Percentiles rank a stretch among this genome's conserved stretches.
Conservation (phyloP, 1,140 invertebrate genomes). For the Riptortus pedestris region DNA sequence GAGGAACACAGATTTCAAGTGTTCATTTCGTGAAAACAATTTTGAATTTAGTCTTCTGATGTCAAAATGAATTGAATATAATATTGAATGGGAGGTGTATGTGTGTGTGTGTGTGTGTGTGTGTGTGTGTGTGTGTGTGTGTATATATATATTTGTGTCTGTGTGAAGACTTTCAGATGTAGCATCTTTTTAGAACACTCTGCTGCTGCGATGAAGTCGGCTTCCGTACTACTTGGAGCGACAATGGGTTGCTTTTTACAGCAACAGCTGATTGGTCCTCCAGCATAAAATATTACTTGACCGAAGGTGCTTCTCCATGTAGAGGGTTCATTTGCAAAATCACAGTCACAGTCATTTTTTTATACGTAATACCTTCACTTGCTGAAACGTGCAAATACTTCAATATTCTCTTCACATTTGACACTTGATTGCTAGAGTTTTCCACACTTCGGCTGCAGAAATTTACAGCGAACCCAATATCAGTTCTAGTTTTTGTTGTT, state of each 20-base stretch:
- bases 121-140: too few species aligned
- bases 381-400: background rate
- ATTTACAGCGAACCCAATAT: background rate
- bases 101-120: too few species aligned
- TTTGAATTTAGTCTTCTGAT: too few species aligned
- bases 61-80: too few species aligned
- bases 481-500: background rate
- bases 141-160: too few species aligned
- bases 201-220: too few species aligned
- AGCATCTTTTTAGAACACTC: too few species aligned
- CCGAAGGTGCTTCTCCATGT: conserved; percentile 18
- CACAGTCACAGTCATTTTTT: conserved; percentile 18
- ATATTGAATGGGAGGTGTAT: too few species aligned
- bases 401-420: background rate
- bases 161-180: too few species aligned
- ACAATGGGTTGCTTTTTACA: conserved; percentile 22
- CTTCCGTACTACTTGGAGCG: conserved; percentile 18
- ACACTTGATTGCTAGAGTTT: background rate
- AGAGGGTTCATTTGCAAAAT: conserved; percentile 10
- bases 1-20: too few species aligned
- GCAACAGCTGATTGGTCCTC: conserved; percentile 17
- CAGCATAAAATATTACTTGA: conserved; percentile 20
- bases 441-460: background rate
- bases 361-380: background rate
- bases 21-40: too few species aligned